These are phyloP conservation scores for Callipepla squamata DNA, from an alignment of 2,113 vertebrate species.

Conservation along the genomic window DNA sequence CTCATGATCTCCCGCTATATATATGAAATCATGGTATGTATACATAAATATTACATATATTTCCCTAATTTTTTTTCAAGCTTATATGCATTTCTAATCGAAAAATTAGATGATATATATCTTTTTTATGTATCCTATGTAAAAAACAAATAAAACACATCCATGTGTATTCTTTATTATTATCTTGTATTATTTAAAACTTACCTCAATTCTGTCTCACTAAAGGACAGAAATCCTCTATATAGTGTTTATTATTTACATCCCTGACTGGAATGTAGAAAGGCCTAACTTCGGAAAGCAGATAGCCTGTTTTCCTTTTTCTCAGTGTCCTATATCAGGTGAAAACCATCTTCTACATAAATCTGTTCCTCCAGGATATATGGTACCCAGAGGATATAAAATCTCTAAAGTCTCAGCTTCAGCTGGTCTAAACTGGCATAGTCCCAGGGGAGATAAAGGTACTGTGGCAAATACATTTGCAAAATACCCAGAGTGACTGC, in stretches of 20 bases:
- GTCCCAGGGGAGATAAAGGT: not conserved
- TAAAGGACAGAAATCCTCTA: not conserved
- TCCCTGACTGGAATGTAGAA: not conserved
- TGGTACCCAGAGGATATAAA: not conserved
- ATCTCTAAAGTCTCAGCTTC: not conserved
- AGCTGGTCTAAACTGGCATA: not conserved
- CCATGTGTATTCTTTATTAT: not conserved
- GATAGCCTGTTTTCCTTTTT: not conserved
- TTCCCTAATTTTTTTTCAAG: conserved; percentile 15
- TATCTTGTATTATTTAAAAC: not conserved
- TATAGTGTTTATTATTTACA: not conserved
- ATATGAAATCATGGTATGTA: not conserved
- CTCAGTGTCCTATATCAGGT: not conserved
- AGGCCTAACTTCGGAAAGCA: not conserved
- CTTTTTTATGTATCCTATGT: not conserved
- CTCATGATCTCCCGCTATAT: not conserved
- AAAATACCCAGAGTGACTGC: not conserved
- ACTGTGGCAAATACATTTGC: not conserved
- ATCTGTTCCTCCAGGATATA: not conserved
- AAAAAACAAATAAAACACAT: not conserved
- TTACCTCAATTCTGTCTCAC: not conserved
- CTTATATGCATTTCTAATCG: not conserved
- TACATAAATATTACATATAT: not conserved
- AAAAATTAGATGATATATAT: conserved; percentile 14
- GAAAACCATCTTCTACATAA: not conserved